phyloP scores from a whole-genome alignment of 2,797 vertebrate genomes.

The Cossypha polioptera region DNA sequence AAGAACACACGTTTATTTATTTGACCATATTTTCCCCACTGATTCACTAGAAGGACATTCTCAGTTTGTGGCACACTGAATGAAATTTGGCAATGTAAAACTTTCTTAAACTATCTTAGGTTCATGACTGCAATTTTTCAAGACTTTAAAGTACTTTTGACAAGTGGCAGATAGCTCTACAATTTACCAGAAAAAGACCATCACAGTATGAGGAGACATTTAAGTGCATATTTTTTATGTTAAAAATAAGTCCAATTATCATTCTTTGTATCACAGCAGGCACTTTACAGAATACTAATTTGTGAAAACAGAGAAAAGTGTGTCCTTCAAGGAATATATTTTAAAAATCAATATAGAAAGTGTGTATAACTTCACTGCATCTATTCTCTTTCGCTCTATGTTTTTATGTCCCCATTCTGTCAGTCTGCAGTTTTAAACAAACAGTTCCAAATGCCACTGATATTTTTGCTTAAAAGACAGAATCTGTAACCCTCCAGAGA shows the following conservation, averaged over 20 bases:
- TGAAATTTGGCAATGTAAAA: not conserved
- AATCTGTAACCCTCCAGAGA: constrained; percentile 48
- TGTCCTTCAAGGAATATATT: not conserved
- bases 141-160: not conserved
- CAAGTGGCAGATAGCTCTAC: not conserved
- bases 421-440: constrained; percentile 60
- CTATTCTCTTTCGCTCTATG: constrained; percentile 5
- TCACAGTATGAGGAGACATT: not conserved
- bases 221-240: not conserved
- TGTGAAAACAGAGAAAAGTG: not conserved
- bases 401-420: constrained; percentile 71
- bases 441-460: constrained; percentile 57
- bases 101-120: not conserved
- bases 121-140: not conserved
- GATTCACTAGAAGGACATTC: not conserved
- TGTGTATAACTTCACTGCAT: not conserved
- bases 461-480: constrained; percentile 60
- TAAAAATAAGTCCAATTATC: not conserved
- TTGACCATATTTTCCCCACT: not conserved
- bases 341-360: constrained; percentile 4
- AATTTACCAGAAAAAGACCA: not conserved
- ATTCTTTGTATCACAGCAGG: not conserved
- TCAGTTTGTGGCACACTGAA: not conserved
- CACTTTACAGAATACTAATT: not conserved
- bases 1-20: not conserved